A percentile compares a stretch with the other conserved stretches of the same genome.
phyloP scores from a whole-genome alignment of 2,113 vertebrate species.

The Tragelaphus buxtoni region DNA sequence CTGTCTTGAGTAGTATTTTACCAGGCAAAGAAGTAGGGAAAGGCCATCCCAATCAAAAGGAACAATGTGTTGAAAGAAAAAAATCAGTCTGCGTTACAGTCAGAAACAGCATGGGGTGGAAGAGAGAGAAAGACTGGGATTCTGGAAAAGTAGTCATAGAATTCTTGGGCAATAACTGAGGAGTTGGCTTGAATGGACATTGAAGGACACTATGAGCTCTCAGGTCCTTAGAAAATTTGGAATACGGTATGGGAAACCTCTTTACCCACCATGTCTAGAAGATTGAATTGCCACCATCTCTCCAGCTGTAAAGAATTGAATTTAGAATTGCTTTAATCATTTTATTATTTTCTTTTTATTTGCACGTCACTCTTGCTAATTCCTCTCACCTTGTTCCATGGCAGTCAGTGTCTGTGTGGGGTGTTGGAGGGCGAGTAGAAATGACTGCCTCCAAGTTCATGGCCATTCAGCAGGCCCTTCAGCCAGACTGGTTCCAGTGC shows the following conservation, averaged over 20 bases:
- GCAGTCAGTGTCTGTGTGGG: conserved; percentile 94
- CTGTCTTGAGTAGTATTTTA: background rate
- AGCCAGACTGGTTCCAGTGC: conserved; percentile 95
- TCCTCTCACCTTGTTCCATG: background rate
- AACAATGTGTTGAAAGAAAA: background rate
- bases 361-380: background rate
- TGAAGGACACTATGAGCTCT: background rate
- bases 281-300: background rate
- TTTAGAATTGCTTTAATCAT: background rate
- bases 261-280: background rate
- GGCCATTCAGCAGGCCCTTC: conserved; percentile 87
- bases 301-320: background rate
- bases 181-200: background rate
- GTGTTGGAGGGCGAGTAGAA: conserved; percentile 92
- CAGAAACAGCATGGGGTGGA: background rate
- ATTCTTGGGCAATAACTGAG: background rate
- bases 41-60: background rate
- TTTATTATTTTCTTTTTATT: background rate
- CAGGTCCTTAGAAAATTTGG: background rate
- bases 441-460: conserved; percentile 91
- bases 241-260: background rate
- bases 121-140: background rate
- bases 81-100: background rate
- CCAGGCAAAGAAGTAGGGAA: background rate
- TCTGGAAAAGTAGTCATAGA: background rate